Evolutionary conservation across 2,797 vertebrate species (phyloP).

Genomic region (Xenops minutus): DNA sequence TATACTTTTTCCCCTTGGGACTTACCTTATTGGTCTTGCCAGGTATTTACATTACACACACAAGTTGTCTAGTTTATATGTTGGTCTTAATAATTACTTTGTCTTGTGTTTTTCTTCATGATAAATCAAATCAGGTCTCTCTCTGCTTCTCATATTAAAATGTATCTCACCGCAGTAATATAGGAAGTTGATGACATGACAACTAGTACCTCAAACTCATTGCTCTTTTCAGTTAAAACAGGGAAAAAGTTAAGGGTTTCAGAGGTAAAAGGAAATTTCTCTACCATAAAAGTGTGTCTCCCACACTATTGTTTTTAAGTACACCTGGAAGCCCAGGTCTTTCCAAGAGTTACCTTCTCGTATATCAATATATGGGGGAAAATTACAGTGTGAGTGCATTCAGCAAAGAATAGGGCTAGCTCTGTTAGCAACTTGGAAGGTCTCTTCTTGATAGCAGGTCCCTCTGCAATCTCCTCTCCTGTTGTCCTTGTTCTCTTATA

Average conservation of each 20-base stretch:
- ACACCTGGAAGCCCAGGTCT: background rate
- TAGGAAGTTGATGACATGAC: background rate
- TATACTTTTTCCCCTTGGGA: background rate
- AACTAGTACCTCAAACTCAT: background rate
- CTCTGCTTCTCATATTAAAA: background rate
- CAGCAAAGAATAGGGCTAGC: background rate
- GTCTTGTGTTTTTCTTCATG: background rate
- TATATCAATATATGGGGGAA: background rate
- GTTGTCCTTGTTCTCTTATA: background rate
- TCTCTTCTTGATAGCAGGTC: background rate
- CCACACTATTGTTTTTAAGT: background rate
- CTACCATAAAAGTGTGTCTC: background rate
- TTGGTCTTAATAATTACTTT: slow-evolving; percentile 41
- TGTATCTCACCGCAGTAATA: background rate
- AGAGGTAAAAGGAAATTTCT: background rate
- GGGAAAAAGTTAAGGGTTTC: background rate
- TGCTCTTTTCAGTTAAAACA: background rate
- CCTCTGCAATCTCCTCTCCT: background rate
- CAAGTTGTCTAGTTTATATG: background rate
- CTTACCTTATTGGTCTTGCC: background rate
- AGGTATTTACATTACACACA: background rate
- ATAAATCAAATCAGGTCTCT: background rate
- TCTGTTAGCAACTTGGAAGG: accelerated
- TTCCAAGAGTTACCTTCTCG: background rate
- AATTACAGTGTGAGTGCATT: background rate